Conservation (phyloP, 2,113 vertebrate species). For the Scytalopus superciliaris region DNA sequence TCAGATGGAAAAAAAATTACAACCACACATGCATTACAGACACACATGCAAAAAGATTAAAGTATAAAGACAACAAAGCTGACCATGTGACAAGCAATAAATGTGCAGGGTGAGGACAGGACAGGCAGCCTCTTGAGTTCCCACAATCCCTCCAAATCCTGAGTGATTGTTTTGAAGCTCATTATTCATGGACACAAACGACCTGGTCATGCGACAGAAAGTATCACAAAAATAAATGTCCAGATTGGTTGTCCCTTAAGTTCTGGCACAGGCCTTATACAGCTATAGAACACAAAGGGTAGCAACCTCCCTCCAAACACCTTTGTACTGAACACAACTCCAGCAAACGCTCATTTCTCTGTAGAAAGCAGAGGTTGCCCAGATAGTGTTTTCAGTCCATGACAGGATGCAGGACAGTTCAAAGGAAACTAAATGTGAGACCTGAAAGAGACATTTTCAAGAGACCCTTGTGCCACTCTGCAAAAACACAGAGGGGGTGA, state of each 20-base stretch:
- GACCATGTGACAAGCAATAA: not conserved
- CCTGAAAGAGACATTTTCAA: not conserved
- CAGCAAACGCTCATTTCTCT: not conserved
- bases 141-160: not conserved
- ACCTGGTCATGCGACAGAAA: not conserved
- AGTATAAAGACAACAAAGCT: not conserved
- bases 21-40: not conserved
- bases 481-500: not conserved
- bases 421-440: not conserved
- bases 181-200: fast-evolving
- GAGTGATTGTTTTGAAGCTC: not conserved
- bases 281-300: not conserved
- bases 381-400: not conserved
- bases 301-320: not conserved
- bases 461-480: not conserved
- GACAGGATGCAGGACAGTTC: not conserved
- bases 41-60: not conserved
- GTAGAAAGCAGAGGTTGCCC: not conserved
- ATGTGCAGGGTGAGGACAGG: not conserved
- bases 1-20: not conserved
- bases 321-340: not conserved
- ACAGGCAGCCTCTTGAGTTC: not conserved
- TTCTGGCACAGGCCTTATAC: not conserved
- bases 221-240: fast-evolving
- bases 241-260: fast-evolving